These are phyloP conservation scores for Ryuthela nishihirai DNA, from an alignment of 2,888 invertebrate genomes.

Conservation along the genomic window DNA sequence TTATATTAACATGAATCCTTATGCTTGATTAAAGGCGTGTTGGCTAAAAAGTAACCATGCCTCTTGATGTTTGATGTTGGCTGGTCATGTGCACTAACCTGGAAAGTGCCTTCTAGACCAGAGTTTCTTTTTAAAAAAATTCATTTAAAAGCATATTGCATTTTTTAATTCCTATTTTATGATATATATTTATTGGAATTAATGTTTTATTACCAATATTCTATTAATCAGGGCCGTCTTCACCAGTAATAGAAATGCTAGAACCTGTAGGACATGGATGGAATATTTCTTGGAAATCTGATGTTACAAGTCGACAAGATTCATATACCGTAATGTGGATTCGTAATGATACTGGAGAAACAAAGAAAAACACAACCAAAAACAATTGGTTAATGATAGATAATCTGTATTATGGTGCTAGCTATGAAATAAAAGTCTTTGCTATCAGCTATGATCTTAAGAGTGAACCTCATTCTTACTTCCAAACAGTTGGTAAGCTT, in stretches of 20 bases:
- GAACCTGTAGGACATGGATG: slow-evolving; percentile 63
- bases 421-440: slow-evolving; percentile 80
- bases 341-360: slow-evolving; percentile 37
- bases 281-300: slow-evolving; percentile 86
- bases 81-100: too few species aligned
- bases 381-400: slow-evolving; percentile 67
- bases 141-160: too few species aligned
- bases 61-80: too few species aligned
- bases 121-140: too few species aligned
- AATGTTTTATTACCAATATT: background rate
- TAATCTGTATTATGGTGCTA: slow-evolving; percentile 79
- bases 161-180: too few species aligned
- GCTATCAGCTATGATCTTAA: slow-evolving; percentile 75
- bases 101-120: too few species aligned
- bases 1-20: too few species aligned
- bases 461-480: slow-evolving; percentile 79
- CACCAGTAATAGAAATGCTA: slow-evolving; percentile 78
- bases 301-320: slow-evolving; percentile 83
- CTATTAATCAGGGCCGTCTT: slow-evolving; percentile 62
- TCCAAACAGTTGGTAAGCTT: slow-evolving; percentile 83
- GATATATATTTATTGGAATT: too few species aligned
- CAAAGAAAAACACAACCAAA: slow-evolving; percentile 55
- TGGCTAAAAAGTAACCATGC: too few species aligned
- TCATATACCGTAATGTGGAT: slow-evolving; percentile 66
- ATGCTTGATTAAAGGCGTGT: too few species aligned